Percentiles rank a stretch among this genome's conserved stretches.
Evolutionary conservation across 1,140 invertebrate genomes (phyloP).

Genomic region (Aphis gossypii): DNA sequence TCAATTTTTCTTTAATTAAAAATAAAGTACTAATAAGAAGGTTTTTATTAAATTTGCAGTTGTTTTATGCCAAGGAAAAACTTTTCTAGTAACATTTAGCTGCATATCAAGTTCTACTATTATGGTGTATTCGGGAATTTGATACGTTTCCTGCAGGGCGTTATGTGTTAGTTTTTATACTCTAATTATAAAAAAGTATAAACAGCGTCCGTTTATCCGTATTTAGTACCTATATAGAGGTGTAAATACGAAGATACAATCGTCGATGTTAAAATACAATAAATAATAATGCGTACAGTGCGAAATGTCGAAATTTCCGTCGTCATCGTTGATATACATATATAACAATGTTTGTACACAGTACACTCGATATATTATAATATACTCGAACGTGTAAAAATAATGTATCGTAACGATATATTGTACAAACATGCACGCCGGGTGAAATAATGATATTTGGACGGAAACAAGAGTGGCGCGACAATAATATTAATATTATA

Average conservation of each 20-base stretch:
- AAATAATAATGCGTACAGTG: not conserved
- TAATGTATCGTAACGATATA: not conserved
- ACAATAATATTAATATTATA: conserved; percentile 2
- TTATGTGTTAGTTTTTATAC: not conserved
- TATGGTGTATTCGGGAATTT: not conserved
- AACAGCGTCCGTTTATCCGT: not conserved
- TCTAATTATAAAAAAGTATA: not conserved
- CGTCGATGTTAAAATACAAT: not conserved
- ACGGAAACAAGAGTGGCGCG: not conserved
- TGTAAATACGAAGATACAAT: not conserved
- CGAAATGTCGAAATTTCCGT: not conserved
- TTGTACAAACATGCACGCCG: not conserved
- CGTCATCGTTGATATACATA: not conserved
- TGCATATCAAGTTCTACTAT: not conserved
- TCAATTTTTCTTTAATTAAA: not conserved
- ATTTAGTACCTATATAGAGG: not conserved
- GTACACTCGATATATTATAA: not conserved
- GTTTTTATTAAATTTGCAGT: not conserved
- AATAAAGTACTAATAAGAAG: not conserved
- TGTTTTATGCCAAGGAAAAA: not conserved
- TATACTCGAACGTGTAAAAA: not conserved
- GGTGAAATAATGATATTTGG: conserved; percentile 10
- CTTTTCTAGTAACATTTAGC: not conserved
- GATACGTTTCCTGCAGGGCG: not conserved
- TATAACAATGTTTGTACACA: not conserved